Percentiles rank a stretch among this genome's conserved stretches.
Conservation (phyloP, 2,888 invertebrate species). For the Artemia sinica region DNA sequence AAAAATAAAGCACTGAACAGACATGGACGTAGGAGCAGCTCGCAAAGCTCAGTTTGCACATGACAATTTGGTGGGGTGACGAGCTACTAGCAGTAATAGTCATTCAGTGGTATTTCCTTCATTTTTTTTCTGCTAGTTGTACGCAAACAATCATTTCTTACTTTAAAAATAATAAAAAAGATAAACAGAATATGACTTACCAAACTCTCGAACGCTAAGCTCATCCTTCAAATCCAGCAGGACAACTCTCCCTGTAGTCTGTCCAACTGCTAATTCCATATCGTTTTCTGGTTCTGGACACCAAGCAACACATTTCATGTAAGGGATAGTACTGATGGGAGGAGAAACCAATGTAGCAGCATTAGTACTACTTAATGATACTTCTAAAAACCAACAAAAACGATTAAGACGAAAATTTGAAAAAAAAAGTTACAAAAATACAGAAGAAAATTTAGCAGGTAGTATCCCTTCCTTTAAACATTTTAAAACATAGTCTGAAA, state of each 20-base stretch:
- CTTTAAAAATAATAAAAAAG: background rate
- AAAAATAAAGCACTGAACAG: no score
- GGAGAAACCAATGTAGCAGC: background rate
- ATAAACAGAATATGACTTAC: slow-evolving; percentile 6
- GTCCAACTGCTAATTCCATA: background rate
- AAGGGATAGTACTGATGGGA: background rate
- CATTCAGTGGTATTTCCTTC: no score
- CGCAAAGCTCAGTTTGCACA: no score
- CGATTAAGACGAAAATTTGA: background rate
- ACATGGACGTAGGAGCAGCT: no score
- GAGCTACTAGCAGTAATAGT: no score
- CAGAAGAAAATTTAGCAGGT: no score
- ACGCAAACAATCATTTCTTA: background rate
- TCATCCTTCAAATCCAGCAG: background rate
- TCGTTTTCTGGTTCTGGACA: slow-evolving; percentile 9
- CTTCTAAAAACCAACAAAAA: background rate
- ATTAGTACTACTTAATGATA: background rate
- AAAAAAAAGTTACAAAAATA: no score
- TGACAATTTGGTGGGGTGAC: no score
- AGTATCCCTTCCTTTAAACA: no score
- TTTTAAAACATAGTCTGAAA: no score
- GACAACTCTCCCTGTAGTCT: background rate
- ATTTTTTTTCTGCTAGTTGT: no score
- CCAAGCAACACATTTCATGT: slow-evolving; percentile 5
- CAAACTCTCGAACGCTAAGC: background rate